phyloP scores from a whole-genome alignment of 1,140 invertebrate genomes.

The Aethina tumida region DNA sequence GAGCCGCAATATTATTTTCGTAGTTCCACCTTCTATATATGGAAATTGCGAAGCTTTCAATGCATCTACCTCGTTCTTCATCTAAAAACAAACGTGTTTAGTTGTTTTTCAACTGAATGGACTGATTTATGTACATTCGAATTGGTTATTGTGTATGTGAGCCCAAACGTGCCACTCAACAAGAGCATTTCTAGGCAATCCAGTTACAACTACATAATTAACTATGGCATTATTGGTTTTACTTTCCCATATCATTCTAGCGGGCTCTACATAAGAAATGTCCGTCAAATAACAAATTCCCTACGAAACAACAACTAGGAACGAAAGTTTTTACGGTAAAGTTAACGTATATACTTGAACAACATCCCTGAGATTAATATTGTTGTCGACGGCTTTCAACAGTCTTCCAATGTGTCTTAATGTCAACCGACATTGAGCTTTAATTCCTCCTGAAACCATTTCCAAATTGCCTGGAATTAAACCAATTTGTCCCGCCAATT shows the following conservation, averaged over 20 bases:
- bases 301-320: constrained; percentile 32
- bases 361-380: constrained; percentile 65
- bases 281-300: constrained; percentile 75
- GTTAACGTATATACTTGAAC: constrained; percentile 62
- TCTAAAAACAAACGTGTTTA: constrained; percentile 45
- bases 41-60: constrained; percentile 68
- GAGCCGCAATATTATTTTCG: constrained; percentile 74
- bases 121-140: constrained; percentile 60
- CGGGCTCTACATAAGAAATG: constrained; percentile 56
- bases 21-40: constrained; percentile 78
- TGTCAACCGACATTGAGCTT: constrained; percentile 67
- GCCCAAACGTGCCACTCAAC: constrained; percentile 91
- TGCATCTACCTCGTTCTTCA: constrained; percentile 76
- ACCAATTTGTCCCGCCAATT: constrained; percentile 85
- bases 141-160: constrained; percentile 73
- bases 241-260: constrained; percentile 68
- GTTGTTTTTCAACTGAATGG: constrained; percentile 3
- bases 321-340: not conserved
- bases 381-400: constrained; percentile 65
- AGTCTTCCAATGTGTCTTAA: constrained; percentile 73
- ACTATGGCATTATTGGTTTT: constrained; percentile 78
- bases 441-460: constrained; percentile 57
- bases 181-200: constrained; percentile 66
- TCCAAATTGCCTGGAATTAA: constrained; percentile 77
- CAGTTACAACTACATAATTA: constrained; percentile 73